phyloP scores from a whole-genome alignment of 2,888 invertebrate genomes.

The Pristionchus entomophagus region DNA sequence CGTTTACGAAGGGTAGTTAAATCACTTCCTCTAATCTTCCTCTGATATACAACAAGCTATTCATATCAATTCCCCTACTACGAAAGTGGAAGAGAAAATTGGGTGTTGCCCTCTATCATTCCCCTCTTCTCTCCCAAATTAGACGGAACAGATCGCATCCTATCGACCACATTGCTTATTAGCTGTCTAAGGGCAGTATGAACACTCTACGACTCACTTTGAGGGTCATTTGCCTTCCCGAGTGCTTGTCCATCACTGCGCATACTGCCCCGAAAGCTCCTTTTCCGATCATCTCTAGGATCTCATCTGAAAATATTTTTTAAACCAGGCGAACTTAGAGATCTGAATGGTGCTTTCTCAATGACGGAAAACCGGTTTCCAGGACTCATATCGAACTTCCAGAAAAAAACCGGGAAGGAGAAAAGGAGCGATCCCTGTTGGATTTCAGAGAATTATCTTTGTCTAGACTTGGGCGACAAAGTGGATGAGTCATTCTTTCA shows the following conservation, averaged over 20 bases:
- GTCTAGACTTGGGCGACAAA: neutral
- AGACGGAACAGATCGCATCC: no score
- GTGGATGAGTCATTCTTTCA: neutral
- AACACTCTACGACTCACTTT: neutral
- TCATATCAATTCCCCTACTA: no score
- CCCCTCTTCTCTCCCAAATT: neutral
- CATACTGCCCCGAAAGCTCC: neutral
- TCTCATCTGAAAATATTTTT: neutral
- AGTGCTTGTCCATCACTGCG: neutral
- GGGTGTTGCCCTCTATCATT: neutral
- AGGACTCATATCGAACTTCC: no score
- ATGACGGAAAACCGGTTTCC: no score
- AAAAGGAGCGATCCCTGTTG: no score
- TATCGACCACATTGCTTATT: no score
- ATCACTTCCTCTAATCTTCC: no score
- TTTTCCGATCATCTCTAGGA: neutral
- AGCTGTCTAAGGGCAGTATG: neutral
- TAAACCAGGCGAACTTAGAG: neutral
- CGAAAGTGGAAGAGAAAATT: no score
- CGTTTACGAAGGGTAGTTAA: neutral
- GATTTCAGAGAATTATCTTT: neutral
- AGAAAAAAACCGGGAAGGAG: neutral
- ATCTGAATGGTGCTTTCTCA: no score
- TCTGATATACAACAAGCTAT: no score
- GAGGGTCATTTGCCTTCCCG: neutral